Evolutionary conservation across 2,797 vertebrate genomes (phyloP).

Genomic region (Spinus olivaceus): DNA sequence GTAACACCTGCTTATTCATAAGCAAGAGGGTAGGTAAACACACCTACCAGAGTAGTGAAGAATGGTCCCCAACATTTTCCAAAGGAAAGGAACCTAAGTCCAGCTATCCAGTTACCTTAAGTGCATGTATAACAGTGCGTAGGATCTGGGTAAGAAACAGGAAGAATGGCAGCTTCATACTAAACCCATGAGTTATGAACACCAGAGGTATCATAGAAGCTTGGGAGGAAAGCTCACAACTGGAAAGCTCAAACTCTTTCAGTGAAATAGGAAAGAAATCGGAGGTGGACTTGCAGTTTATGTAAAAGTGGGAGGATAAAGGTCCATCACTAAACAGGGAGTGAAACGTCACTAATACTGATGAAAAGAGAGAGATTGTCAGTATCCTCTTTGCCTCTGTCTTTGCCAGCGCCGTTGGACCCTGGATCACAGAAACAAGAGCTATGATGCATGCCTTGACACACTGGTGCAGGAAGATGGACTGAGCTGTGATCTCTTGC

Average conservation of each 20-base stretch:
- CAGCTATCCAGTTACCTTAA: no score
- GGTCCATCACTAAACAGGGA: background rate
- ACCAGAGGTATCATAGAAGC: background rate
- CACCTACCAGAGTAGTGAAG: background rate
- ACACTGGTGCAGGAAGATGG: background rate
- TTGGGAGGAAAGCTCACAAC: background rate
- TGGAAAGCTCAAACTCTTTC: background rate
- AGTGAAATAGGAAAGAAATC: background rate
- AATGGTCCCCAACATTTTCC: background rate
- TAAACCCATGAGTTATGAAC: background rate
- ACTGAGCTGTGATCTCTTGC: background rate
- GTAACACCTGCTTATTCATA: background rate
- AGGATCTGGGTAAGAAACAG: background rate
- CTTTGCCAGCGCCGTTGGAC: background rate
- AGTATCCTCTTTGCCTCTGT: background rate
- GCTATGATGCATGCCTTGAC: accelerated
- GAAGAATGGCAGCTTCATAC: background rate
- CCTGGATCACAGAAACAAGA: background rate
- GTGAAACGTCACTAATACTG: background rate
- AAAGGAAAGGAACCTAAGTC: background rate
- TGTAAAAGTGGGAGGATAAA: background rate
- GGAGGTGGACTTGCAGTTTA: background rate
- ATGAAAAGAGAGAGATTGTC: background rate
- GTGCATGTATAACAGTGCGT: accelerated
- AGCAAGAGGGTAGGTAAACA: background rate